phyloP scores from a whole-genome alignment of 2,113 vertebrate genomes.

The Hippocampus guttulatus region DNA sequence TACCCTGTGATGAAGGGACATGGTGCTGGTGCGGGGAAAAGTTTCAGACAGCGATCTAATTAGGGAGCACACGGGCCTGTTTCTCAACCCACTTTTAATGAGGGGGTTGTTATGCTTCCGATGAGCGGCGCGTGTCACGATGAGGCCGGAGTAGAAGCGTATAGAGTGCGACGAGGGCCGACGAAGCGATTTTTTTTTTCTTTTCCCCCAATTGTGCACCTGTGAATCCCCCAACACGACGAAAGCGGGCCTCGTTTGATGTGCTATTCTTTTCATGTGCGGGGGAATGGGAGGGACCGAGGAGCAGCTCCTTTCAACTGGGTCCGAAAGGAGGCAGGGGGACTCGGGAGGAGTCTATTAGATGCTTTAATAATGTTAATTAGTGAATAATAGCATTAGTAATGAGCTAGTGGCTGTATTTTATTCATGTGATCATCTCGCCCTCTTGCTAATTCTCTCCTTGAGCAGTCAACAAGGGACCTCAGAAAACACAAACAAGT shows the following conservation, averaged over 20 bases:
- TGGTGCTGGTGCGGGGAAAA: background rate
- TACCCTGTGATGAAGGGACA: conserved; percentile 58
- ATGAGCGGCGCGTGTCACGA: conserved; percentile 46
- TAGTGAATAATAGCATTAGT: conserved; percentile 75
- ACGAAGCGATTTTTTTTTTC: conserved; percentile 8
- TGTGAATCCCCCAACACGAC: conserved; percentile 72
- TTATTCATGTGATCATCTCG: conserved; percentile 70
- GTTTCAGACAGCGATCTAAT: conserved; percentile 73
- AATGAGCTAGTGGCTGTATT: conserved; percentile 71
- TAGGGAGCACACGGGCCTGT: conserved; percentile 57
- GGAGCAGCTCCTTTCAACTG: conserved; percentile 53
- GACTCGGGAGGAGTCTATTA: conserved; percentile 65
- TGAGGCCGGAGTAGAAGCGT: conserved; percentile 52
- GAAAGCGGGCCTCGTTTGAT: conserved; percentile 73
- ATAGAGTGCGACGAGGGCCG: conserved; percentile 29
- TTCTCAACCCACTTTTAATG: conserved; percentile 68
- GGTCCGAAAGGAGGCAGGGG: conserved; percentile 63
- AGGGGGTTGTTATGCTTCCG: conserved; percentile 65
- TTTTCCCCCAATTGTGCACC: conserved; percentile 63
- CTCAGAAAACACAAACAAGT: conserved; percentile 23
- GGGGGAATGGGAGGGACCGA: conserved; percentile 57
- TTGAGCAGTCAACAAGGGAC: conserved; percentile 5
- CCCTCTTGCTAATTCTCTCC: background rate
- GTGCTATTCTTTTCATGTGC: conserved; percentile 77
- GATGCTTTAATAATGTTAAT: conserved; percentile 78